phyloP scores from a whole-genome alignment of 1,140 invertebrate species.

The Drosophila seguyi region DNA sequence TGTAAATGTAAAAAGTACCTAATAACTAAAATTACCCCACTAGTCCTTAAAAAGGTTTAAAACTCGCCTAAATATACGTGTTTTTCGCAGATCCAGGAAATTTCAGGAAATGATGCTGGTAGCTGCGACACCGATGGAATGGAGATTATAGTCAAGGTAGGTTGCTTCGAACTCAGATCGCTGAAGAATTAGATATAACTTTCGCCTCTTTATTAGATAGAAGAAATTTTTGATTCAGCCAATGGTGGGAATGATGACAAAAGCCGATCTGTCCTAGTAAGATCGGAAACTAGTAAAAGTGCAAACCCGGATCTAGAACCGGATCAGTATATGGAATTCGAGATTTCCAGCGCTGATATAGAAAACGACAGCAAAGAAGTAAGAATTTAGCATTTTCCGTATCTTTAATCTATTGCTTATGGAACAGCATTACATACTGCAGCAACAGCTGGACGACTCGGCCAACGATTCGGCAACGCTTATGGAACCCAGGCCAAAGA shows the following conservation, averaged over 20 bases:
- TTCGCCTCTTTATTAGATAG: constrained; percentile 4
- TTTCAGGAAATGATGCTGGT: constrained; percentile 1
- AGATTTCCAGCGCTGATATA: constrained; percentile 12
- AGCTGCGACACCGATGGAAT: constrained; percentile 13
- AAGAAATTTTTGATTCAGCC: constrained; percentile 14
- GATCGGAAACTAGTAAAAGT: background rate
- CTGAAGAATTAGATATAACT: background rate
- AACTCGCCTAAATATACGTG: background rate
- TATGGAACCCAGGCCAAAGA: constrained; percentile 19
- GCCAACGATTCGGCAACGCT: background rate
- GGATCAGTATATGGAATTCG: constrained; percentile 20
- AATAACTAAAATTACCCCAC: background rate
- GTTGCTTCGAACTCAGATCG: too few species aligned
- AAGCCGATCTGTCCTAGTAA: constrained; percentile 1
- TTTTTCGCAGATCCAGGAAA: constrained; percentile 21
- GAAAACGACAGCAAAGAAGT: constrained; percentile 25
- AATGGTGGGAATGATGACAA: background rate
- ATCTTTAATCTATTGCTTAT: background rate
- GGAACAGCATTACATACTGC: constrained; percentile 7
- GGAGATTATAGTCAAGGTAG: constrained; percentile 45
- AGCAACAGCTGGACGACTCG: constrained; percentile 14
- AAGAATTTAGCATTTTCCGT: background rate
- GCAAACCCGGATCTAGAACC: background rate
- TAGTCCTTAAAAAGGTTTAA: background rate
- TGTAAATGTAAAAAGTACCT: background rate